phyloP scores from a whole-genome alignment of 1,140 invertebrate genomes.

The Campoletis sonorensis region DNA sequence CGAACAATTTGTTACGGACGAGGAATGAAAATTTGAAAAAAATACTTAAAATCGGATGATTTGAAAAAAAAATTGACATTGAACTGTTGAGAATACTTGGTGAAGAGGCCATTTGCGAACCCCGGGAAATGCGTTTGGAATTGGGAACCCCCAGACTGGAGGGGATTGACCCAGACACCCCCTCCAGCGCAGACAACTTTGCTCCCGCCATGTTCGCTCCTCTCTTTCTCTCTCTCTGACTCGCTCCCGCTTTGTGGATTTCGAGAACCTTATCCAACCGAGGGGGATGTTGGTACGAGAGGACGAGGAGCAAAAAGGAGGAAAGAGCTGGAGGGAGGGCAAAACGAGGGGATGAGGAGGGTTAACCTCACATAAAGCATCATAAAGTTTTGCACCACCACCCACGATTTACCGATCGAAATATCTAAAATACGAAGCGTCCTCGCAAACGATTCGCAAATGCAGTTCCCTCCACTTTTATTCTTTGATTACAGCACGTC shows the following conservation, averaged over 20 bases:
- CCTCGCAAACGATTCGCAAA: neutral
- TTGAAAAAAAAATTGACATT: neutral
- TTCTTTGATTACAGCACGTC: neutral
- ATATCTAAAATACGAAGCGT: conserved; percentile 24
- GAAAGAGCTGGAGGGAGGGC: neutral
- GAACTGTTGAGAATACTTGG: neutral
- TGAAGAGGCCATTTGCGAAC: conserved; percentile 64
- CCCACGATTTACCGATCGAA: conserved; percentile 60
- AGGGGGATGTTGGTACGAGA: conserved; percentile 51
- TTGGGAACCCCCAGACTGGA: conserved; percentile 73
- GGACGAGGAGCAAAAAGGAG: neutral
- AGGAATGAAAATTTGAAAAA: neutral
- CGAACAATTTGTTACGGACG: too few relatives aligned
- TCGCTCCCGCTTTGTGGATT: conserved; percentile 55
- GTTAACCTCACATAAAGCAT: conserved; percentile 68
- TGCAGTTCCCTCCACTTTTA: neutral
- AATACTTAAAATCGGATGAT: neutral
- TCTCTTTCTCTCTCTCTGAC: conserved; percentile 27
- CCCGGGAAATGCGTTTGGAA: conserved; percentile 75
- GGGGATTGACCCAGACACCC: conserved; percentile 77
- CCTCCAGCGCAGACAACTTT: conserved; percentile 69
- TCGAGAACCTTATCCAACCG: conserved; percentile 65
- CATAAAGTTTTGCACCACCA: conserved; percentile 69
- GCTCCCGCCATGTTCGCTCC: conserved; percentile 59
- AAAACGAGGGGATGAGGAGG: conserved; percentile 58